These are phyloP conservation scores for Hoplias malabaricus DNA, from an alignment of 2,113 vertebrate genomes.

Conservation along the genomic window DNA sequence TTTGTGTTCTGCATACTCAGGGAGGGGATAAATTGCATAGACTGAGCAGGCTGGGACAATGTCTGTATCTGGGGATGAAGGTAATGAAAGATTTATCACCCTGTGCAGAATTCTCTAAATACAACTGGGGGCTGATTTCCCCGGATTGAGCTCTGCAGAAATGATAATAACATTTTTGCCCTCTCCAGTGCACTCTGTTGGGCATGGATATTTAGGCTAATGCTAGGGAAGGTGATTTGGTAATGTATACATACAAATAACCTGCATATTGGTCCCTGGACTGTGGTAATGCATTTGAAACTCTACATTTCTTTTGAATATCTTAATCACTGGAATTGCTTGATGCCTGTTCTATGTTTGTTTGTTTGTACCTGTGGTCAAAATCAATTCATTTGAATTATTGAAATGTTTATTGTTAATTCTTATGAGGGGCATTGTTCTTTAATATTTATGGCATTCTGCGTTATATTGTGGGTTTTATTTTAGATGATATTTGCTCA, in stretches of 20 bases:
- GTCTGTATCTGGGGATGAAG: constrained; percentile 77
- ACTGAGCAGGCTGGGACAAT: constrained; percentile 67
- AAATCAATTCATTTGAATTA: constrained; percentile 21
- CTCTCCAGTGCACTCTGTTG: constrained; percentile 71
- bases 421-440: not conserved
- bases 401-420: constrained; percentile 48
- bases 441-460: constrained; percentile 12
- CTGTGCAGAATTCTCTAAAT: constrained; percentile 79
- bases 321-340: constrained; percentile 64
- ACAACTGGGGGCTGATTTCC: constrained; percentile 79
- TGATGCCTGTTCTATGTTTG: constrained; percentile 22
- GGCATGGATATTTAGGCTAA: constrained; percentile 71
- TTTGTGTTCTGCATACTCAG: constrained; percentile 70
- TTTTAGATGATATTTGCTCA: constrained; percentile 25
- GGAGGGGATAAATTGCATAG: constrained; percentile 74
- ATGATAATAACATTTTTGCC: constrained; percentile 60
- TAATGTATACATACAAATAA: constrained; percentile 77
- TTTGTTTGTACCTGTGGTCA: constrained; percentile 8
- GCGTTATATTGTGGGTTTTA: too few relatives aligned
- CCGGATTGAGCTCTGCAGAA: constrained; percentile 72
- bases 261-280: constrained; percentile 79
- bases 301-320: constrained; percentile 68
- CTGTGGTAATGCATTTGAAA: constrained; percentile 74
- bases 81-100: constrained; percentile 85
- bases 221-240: constrained; percentile 69